Conservation (phyloP, 2,888 invertebrate species). For the Oscheius sp. region DNA sequence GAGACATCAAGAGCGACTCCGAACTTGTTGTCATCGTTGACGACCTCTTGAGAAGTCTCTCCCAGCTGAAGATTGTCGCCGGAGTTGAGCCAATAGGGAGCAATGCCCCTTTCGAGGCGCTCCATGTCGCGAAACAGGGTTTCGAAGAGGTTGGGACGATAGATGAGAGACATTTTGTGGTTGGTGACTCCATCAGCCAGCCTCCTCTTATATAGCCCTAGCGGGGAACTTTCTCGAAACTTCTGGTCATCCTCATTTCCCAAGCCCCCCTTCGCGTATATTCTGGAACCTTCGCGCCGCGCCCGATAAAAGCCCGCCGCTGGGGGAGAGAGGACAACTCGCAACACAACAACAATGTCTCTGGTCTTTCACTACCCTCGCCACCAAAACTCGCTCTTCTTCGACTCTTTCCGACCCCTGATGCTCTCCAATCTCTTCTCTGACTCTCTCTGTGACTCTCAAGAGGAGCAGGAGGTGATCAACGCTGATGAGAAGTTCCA, state of each 20-base stretch:
- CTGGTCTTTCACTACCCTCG: slow-evolving; percentile 12
- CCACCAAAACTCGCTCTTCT: neutral
- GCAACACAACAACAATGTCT: neutral
- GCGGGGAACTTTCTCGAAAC: neutral
- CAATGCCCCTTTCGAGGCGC: slow-evolving; percentile 8
- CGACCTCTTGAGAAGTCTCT: slow-evolving; percentile 31
- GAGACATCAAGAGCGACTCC: slow-evolving; percentile 45
- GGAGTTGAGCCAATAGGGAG: slow-evolving; percentile 21
- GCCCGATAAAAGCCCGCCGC: slow-evolving; percentile 18
- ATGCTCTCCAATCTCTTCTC: slow-evolving; percentile 12
- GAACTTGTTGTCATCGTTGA: slow-evolving; percentile 45
- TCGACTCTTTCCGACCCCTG: neutral
- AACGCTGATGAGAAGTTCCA: slow-evolving; percentile 43
- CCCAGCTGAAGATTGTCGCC: slow-evolving; percentile 16
- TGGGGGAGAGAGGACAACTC: neutral
- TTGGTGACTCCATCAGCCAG: neutral
- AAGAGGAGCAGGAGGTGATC: slow-evolving; percentile 31
- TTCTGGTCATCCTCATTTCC: neutral
- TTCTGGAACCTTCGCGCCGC: slow-evolving; percentile 12
- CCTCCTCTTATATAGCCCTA: neutral
- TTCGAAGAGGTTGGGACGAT: slow-evolving; percentile 1
- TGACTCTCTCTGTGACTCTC: neutral
- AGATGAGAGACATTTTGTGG: slow-evolving; percentile 17
- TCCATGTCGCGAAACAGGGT: slow-evolving; percentile 11
- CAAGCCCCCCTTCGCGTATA: neutral